A percentile compares a stretch with the other conserved stretches of the same genome.
These are phyloP conservation scores for Halcyon malimbica DNA, from an alignment of 2,113 vertebrate genomes.

Conservation along the genomic window DNA sequence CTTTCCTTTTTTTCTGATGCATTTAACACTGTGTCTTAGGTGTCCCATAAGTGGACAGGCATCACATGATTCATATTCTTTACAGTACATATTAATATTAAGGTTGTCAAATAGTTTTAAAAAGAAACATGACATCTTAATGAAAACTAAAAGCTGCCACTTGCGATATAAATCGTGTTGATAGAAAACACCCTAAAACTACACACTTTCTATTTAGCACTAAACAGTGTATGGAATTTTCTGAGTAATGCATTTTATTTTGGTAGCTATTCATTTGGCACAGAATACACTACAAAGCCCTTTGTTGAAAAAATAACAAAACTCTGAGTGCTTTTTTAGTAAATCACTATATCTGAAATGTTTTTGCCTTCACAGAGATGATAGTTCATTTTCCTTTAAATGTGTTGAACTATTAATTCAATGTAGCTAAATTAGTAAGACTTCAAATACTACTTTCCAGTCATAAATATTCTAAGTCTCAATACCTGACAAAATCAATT, in stretches of 20 bases:
- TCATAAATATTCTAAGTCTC: neutral
- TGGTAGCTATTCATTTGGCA: neutral
- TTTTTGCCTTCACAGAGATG: neutral
- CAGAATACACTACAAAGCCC: neutral
- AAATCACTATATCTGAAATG: neutral
- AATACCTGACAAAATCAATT: neutral
- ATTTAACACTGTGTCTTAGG: neutral
- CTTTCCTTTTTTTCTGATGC: neutral
- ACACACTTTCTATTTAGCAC: neutral
- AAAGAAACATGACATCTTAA: neutral
- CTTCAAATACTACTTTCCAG: neutral
- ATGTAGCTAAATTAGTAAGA: neutral
- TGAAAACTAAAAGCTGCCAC: neutral
- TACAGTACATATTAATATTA: neutral
- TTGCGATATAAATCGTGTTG: neutral
- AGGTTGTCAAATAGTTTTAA: neutral
- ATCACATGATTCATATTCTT: neutral
- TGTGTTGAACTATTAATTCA: neutral
- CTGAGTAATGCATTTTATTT: neutral
- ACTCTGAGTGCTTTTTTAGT: neutral
- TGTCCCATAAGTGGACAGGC: neutral
- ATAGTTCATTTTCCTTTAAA: neutral
- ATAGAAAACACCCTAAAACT: neutral
- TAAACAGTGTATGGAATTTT: neutral
- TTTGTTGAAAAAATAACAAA: neutral